Evolutionary conservation across 2,888 invertebrate genomes (phyloP).

Genomic region (Kuschelorhynchus macadamiae): DNA sequence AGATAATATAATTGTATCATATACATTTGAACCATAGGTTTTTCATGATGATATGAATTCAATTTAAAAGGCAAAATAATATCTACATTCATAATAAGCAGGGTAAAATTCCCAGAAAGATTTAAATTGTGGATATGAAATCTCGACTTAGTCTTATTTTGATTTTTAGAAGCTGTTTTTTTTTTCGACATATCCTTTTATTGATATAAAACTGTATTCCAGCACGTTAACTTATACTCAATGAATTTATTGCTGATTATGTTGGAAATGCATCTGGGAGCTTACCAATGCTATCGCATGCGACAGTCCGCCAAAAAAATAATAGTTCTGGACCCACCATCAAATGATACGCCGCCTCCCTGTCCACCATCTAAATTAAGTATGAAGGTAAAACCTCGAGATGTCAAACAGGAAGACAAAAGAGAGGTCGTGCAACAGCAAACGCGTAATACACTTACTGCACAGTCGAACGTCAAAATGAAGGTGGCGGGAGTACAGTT

Average conservation of each 20-base stretch:
- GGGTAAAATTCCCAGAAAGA: too few species aligned
- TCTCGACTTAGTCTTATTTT: too few species aligned
- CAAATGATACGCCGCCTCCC: conserved; percentile 72
- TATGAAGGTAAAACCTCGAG: conserved; percentile 57
- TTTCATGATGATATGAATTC: too few species aligned
- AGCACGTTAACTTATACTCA: conserved; percentile 77
- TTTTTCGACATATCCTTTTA: too few species aligned
- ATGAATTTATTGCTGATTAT: conserved; percentile 78
- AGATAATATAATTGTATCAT: too few species aligned
- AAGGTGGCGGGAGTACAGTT: conserved; percentile 69
- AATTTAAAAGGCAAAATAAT: too few species aligned
- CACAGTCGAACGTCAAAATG: conserved; percentile 59
- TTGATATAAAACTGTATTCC: too few species aligned
- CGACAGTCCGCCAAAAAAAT: conserved; percentile 79
- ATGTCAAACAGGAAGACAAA: conserved; percentile 49
- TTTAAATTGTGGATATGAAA: too few species aligned
- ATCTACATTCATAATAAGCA: too few species aligned
- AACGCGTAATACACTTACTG: conserved; percentile 26
- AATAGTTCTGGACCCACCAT: conserved; percentile 73
- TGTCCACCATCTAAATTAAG: conserved; percentile 72
- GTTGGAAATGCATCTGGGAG: conserved; percentile 79
- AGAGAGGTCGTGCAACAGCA: conserved; percentile 44
- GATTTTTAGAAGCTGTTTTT: too few species aligned
- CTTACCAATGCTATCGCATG: conserved; percentile 88
- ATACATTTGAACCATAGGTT: too few species aligned